Conservation (phyloP, 2,113 vertebrate genomes). For the Camelus bactrianus region DNA sequence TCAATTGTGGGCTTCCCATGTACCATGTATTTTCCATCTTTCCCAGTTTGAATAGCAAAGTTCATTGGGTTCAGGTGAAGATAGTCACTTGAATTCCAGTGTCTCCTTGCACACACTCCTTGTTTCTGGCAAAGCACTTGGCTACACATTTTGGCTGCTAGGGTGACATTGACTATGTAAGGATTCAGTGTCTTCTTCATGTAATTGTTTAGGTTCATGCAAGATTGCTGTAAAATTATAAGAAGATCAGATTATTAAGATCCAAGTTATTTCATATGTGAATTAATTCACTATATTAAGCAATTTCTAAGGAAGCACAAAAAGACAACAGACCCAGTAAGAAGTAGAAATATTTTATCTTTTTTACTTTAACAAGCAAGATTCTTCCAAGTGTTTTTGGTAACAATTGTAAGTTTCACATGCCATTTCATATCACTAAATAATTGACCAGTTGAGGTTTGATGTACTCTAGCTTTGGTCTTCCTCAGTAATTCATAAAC, state of each 20-base stretch:
- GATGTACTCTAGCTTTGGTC: background rate
- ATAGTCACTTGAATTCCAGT: constrained; percentile 88
- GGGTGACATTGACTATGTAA: constrained; percentile 93
- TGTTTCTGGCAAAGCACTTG: constrained; percentile 88
- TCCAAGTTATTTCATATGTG: background rate
- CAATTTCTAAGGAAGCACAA: constrained; percentile 5
- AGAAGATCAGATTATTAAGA: constrained; percentile 31
- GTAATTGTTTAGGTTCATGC: constrained; percentile 86
- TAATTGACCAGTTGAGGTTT: background rate
- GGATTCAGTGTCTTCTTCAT: constrained; percentile 87
- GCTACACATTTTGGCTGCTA: constrained; percentile 93
- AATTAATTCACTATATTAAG: background rate
- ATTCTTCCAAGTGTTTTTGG: background rate
- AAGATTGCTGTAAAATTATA: constrained; percentile 84
- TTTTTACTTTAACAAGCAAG: background rate
- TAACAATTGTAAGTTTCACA: background rate
- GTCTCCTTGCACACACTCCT: constrained; percentile 91
- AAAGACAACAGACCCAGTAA: background rate
- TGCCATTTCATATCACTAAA: background rate
- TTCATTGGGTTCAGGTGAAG: constrained; percentile 91
- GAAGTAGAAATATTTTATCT: background rate
- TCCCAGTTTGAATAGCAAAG: constrained; percentile 83
- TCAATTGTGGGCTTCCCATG: constrained; percentile 83
- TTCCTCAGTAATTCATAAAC: constrained; percentile 22
- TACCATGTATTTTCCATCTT: constrained; percentile 83